These are phyloP conservation scores for Pipistrellus pipistrellus DNA, from an alignment of 2,797 vertebrate genomes.

Conservation along the genomic window DNA sequence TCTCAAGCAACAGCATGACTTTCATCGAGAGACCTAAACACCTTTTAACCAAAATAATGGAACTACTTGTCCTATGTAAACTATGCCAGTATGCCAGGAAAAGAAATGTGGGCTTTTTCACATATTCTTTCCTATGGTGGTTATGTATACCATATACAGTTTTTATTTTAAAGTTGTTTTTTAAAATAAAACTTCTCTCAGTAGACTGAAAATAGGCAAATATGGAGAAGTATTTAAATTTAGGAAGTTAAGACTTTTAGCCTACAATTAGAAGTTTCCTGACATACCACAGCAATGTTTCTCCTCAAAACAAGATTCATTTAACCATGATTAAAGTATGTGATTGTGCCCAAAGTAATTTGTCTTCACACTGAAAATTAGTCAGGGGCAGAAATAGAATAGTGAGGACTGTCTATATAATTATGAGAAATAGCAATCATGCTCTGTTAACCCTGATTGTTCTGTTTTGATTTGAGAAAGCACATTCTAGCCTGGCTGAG, in stretches of 20 bases:
- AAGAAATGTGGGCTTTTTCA: not conserved
- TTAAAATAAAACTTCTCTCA: not conserved
- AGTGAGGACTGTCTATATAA: too few species aligned
- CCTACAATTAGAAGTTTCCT: not conserved
- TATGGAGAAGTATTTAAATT: slow-evolving; percentile 38
- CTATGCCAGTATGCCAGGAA: not conserved
- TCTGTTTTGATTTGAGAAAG: too few species aligned
- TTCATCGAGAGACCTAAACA: not conserved
- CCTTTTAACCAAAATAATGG: not conserved
- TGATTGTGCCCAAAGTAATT: not conserved
- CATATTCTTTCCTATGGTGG: slow-evolving; percentile 3
- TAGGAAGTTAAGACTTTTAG: slow-evolving; percentile 41
- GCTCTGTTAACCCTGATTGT: too few species aligned
- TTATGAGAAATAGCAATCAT: too few species aligned
- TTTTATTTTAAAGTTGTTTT: slow-evolving; percentile 1
- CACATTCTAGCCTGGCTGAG: too few species aligned
- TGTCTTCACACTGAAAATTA: slow-evolving; percentile 23
- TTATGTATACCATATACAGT: not conserved
- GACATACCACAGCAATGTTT: slow-evolving; percentile 2
- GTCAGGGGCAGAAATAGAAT: too few species aligned
- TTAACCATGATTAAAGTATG: not conserved
- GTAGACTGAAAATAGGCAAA: not conserved
- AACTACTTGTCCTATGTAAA: not conserved
- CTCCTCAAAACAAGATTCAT: not conserved
- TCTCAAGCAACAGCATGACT: not conserved